Evolutionary conservation across 2,888 invertebrate species (phyloP).

Genomic region (Anthoptus insignis): DNA sequence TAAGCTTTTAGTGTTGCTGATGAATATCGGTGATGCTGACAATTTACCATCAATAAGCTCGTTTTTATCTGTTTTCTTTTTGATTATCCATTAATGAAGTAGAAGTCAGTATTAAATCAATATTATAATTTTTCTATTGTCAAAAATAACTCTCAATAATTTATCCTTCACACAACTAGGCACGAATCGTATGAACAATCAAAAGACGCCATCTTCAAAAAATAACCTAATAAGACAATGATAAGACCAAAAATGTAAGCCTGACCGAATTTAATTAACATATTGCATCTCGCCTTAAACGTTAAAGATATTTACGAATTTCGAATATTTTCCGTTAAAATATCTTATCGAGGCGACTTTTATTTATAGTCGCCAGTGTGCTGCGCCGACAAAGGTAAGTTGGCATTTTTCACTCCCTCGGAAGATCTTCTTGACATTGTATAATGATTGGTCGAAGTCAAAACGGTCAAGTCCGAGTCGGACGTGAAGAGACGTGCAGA

Average conservation of each 20-base stretch:
- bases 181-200: not conserved
- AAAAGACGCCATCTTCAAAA: not conserved
- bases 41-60: too few species aligned
- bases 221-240: slow-evolving; percentile 14
- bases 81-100: too few species aligned
- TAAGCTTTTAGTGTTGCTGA: too few species aligned
- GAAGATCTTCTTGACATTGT: slow-evolving; percentile 26
- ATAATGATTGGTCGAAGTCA: slow-evolving; percentile 21
- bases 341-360: slow-evolving; percentile 41
- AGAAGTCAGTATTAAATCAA: too few species aligned
- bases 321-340: slow-evolving; percentile 36
- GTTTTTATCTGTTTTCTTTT: too few species aligned
- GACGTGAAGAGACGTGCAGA: too few species aligned
- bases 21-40: too few species aligned
- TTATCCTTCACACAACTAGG: too few species aligned
- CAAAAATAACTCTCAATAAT: too few species aligned
- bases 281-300: slow-evolving; percentile 35
- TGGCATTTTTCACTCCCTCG: slow-evolving; percentile 31
- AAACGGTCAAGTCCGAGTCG: too few species aligned
- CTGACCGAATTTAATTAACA: slow-evolving; percentile 33
- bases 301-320: slow-evolving; percentile 27
- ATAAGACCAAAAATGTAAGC: slow-evolving; percentile 15
- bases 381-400: slow-evolving; percentile 30
- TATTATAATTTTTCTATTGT: too few species aligned
- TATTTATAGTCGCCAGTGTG: slow-evolving; percentile 39